These are phyloP conservation scores for Terrapene triunguis DNA, from an alignment of 2,113 vertebrate genomes.

Conservation along the genomic window DNA sequence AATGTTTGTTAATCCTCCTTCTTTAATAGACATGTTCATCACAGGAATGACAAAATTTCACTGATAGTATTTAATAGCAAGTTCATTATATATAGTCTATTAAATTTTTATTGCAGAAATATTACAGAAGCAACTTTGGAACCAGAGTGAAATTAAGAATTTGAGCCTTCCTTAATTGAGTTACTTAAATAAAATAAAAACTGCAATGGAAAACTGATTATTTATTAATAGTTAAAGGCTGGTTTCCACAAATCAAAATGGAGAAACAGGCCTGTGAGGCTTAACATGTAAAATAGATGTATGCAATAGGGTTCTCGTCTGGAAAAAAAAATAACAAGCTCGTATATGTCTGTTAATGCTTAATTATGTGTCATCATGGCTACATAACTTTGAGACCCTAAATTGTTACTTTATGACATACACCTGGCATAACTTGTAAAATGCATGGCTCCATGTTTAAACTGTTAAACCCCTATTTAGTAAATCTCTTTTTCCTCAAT, in stretches of 20 bases:
- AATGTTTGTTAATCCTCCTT: slow-evolving; percentile 51
- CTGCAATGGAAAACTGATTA: slow-evolving; percentile 53
- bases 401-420: slow-evolving; percentile 50
- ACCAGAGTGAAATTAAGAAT: slow-evolving; percentile 50
- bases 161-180: slow-evolving; percentile 44
- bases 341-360: neutral
- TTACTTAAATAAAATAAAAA: slow-evolving; percentile 60
- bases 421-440: slow-evolving; percentile 39
- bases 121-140: slow-evolving; percentile 5
- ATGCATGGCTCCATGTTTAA: slow-evolving; percentile 30
- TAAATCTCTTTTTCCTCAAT: slow-evolving; percentile 11
- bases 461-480: slow-evolving; percentile 2
- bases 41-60: slow-evolving; percentile 9
- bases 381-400: slow-evolving; percentile 24
- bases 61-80: neutral
- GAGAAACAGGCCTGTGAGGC: slow-evolving; percentile 7
- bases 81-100: too few relatives aligned
- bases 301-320: neutral
- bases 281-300: neutral
- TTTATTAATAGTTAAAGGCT: slow-evolving; percentile 44
- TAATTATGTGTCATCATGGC: neutral
- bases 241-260: slow-evolving; percentile 33
- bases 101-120: slow-evolving; percentile 41
- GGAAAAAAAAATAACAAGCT: slow-evolving; percentile 14
- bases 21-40: slow-evolving; percentile 43